These are phyloP conservation scores for Limnephilus auricula DNA, from an alignment of 2,888 invertebrate genomes.

Conservation along the genomic window DNA sequence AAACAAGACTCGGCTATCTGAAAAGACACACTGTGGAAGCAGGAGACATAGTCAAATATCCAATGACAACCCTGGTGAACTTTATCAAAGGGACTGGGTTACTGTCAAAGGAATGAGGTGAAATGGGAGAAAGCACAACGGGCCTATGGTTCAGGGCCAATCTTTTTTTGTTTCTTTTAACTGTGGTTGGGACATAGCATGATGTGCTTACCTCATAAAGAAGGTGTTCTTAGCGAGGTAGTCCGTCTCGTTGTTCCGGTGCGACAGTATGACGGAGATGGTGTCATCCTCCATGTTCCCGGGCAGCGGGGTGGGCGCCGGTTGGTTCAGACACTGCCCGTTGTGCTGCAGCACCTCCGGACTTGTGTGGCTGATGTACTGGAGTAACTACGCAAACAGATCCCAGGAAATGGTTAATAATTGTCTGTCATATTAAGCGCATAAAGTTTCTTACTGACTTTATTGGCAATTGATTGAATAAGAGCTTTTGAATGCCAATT, in stretches of 20 bases:
- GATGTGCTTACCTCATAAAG: slow-evolving; percentile 51
- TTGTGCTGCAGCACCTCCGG: slow-evolving; percentile 86
- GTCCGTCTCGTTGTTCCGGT: slow-evolving; percentile 90
- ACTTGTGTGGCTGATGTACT: slow-evolving; percentile 94
- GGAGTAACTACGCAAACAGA: slow-evolving; percentile 81
- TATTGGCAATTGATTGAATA: too few species aligned
- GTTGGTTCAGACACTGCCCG: slow-evolving; percentile 87
- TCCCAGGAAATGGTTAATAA: neutral
- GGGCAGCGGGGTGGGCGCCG: slow-evolving; percentile 86
- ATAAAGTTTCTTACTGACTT: too few species aligned
- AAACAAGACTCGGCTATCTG: too few species aligned
- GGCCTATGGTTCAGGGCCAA: too few species aligned
- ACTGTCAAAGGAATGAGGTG: too few species aligned
- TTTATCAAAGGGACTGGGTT: too few species aligned
- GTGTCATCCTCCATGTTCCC: slow-evolving; percentile 89
- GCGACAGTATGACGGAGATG: slow-evolving; percentile 90
- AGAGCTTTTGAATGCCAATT: neutral
- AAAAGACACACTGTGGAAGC: too few species aligned
- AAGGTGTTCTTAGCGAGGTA: slow-evolving; percentile 75
- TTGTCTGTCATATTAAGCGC: neutral
- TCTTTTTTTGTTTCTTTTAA: too few species aligned
- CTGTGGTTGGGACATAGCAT: neutral
- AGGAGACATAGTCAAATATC: too few species aligned
- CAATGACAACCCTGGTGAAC: too few species aligned
- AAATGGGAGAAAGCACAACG: too few species aligned